Conservation (phyloP, 2,113 vertebrate species). For the Scomber scombrus region DNA sequence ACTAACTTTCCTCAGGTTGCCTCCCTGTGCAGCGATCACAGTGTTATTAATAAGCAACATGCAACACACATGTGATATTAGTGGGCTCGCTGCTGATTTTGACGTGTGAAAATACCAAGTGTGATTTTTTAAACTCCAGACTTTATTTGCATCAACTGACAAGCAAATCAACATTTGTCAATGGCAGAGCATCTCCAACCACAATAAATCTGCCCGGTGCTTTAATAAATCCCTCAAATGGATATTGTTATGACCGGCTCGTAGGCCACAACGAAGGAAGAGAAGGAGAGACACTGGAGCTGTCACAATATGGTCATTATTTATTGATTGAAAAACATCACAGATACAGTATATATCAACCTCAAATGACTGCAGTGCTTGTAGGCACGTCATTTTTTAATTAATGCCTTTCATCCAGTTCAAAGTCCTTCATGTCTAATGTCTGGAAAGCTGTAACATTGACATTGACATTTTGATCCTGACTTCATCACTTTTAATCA, state of each 20-base stretch:
- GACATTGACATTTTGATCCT: no score
- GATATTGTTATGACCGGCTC: no score
- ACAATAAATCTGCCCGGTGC: no score
- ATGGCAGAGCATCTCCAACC: no score
- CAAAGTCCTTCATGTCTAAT: not conserved
- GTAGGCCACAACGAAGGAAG: no score
- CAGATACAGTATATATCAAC: not conserved
- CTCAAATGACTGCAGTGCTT: not conserved
- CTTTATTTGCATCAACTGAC: no score
- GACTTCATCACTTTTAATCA: no score
- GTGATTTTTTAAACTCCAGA: no score
- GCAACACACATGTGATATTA: not conserved
- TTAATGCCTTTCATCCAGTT: not conserved
- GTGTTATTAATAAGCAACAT: not conserved
- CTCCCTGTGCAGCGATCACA: not conserved
- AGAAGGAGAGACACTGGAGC: no score
- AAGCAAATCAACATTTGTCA: no score
- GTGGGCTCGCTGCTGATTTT: not conserved
- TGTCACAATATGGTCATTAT: not conserved
- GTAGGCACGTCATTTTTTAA: slow-evolving; percentile 16
- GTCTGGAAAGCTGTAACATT: not conserved
- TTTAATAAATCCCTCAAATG: no score
- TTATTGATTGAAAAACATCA: not conserved
- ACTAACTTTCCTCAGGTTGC: not conserved
- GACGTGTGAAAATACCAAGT: slow-evolving; percentile 22